Evolutionary conservation across 2,888 invertebrate genomes (phyloP).

Genomic region (Parnassius smintheus): DNA sequence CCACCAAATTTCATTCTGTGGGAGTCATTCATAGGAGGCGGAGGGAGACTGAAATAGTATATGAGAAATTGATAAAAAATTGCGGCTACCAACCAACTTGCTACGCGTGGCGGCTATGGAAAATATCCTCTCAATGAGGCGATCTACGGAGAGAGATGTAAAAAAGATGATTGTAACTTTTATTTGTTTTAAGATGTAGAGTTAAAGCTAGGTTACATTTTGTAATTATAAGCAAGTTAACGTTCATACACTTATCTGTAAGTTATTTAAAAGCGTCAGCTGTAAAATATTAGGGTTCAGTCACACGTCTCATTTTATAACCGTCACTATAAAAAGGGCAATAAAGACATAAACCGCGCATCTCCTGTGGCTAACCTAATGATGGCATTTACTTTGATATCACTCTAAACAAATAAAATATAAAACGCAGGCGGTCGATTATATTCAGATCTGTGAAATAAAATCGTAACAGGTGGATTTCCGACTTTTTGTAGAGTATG

Average conservation of each 20-base stretch:
- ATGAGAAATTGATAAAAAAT: too few relatives aligned
- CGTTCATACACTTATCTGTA: background rate
- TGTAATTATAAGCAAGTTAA: too few relatives aligned
- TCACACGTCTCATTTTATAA: constrained; percentile 50
- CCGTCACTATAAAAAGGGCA: constrained; percentile 59
- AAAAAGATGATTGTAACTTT: too few relatives aligned
- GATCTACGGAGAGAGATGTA: too few relatives aligned
- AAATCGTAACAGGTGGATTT: constrained; percentile 64
- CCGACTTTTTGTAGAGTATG: constrained; percentile 43
- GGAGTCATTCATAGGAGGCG: too few relatives aligned
- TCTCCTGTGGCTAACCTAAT: constrained; percentile 78
- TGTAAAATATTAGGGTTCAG: constrained; percentile 42
- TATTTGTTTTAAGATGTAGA: too few relatives aligned
- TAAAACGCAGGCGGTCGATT: constrained; percentile 29
- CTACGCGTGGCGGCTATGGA: too few relatives aligned
- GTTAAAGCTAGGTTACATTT: too few relatives aligned
- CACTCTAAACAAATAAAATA: constrained; percentile 71
- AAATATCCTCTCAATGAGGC: too few relatives aligned
- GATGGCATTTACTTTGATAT: constrained; percentile 57
- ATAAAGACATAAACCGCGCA: constrained; percentile 66
- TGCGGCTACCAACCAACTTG: too few relatives aligned
- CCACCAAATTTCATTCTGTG: too few relatives aligned
- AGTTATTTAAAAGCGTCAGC: constrained; percentile 43
- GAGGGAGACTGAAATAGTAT: too few relatives aligned
- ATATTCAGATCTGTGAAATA: constrained; percentile 37